Conservation (phyloP, 2,113 vertebrate genomes). For the Meleagris gallopavo region DNA sequence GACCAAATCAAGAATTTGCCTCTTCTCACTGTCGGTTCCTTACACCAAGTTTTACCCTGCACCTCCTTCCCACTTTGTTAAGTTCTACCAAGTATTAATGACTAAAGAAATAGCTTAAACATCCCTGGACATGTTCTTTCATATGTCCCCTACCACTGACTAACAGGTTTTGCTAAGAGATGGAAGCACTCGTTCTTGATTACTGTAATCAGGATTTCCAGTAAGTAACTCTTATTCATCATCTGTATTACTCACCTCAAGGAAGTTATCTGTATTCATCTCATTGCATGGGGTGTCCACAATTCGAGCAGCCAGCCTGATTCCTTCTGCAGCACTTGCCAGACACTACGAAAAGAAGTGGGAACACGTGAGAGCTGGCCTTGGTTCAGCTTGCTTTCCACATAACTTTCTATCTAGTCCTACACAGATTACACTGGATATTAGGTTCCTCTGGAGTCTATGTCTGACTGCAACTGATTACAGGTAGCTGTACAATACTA, state of each 20-base stretch:
- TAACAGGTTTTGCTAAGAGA: background rate
- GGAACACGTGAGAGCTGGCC: background rate
- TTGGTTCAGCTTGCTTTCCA: background rate
- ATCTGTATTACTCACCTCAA: conserved; percentile 81
- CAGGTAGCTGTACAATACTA: background rate
- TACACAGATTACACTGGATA: background rate
- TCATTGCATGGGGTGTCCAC: conserved; percentile 96
- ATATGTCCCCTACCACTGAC: background rate
- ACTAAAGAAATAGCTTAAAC: background rate
- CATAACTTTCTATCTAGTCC: background rate
- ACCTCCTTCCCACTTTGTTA: background rate
- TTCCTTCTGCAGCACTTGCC: conserved; percentile 86
- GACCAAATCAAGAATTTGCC: background rate
- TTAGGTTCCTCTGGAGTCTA: background rate
- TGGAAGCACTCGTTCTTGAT: background rate
- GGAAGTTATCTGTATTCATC: conserved; percentile 95
- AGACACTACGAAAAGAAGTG: conserved; percentile 82
- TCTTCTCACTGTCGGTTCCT: background rate
- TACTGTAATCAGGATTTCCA: background rate
- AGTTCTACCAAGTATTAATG: rapidly evolving
- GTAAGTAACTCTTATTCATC: background rate
- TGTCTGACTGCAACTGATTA: background rate
- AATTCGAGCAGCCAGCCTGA: conserved; percentile 93
- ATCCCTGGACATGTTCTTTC: background rate
- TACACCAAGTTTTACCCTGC: background rate